These are phyloP conservation scores for Irena cyanogastra DNA, from an alignment of 2,113 vertebrate species.

Conservation along the genomic window DNA sequence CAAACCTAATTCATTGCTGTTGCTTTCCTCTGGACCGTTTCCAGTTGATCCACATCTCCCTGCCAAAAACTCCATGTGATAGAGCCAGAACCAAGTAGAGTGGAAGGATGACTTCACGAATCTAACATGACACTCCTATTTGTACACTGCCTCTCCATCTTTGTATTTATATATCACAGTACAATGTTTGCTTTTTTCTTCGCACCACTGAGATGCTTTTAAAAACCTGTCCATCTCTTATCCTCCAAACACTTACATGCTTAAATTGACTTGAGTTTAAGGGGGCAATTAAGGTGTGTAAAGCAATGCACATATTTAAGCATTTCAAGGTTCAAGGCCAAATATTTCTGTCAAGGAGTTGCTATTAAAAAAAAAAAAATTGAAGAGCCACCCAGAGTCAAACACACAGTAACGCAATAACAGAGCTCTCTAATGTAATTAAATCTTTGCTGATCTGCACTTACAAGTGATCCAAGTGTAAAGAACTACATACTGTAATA, in stretches of 20 bases:
- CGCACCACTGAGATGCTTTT: background rate
- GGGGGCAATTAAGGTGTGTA: background rate
- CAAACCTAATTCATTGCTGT: background rate
- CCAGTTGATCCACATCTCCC: slow-evolving; percentile 27
- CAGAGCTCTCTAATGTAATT: background rate
- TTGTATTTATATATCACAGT: background rate
- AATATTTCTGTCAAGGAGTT: background rate
- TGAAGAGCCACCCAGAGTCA: background rate
- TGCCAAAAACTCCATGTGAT: slow-evolving; percentile 51
- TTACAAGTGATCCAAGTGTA: background rate
- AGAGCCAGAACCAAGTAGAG: slow-evolving; percentile 52
- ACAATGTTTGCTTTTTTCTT: background rate
- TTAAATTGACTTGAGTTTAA: background rate
- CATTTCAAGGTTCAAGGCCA: background rate
- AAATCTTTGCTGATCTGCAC: background rate
- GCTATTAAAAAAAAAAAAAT: background rate
- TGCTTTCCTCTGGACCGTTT: slow-evolving; percentile 29
- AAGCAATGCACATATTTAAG: background rate
- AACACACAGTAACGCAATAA: background rate
- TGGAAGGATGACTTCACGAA: slow-evolving; percentile 63
- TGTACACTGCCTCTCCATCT: slow-evolving; percentile 34
- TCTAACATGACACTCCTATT: slow-evolving; percentile 63
- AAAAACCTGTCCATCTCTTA: background rate
- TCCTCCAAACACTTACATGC: background rate
- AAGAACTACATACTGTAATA: background rate